Conservation (phyloP, 2,113 vertebrate species). For the Ctenodactylus gundi region DNA sequence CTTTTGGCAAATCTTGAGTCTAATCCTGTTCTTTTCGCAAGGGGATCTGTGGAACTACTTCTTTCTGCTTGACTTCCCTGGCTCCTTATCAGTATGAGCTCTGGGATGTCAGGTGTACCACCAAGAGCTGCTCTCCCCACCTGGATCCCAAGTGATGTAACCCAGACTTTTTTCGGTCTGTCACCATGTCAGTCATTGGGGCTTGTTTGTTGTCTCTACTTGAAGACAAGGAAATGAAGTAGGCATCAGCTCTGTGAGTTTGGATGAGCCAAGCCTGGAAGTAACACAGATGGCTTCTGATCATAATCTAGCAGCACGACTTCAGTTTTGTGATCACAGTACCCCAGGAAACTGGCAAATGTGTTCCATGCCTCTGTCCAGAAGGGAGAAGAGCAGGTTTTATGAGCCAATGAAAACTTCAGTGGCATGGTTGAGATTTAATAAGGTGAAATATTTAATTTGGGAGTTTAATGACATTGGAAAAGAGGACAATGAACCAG, state of each 20-base stretch:
- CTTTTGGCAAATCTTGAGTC: neutral
- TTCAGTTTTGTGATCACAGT: neutral
- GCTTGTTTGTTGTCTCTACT: neutral
- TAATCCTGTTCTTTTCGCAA: neutral
- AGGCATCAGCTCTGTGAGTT: neutral
- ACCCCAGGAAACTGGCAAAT: neutral
- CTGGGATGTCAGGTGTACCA: neutral
- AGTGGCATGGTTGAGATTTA: neutral
- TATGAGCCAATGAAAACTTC: neutral
- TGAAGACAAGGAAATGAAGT: neutral
- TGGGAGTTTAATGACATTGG: neutral
- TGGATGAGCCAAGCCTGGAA: neutral
- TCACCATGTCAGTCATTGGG: neutral
- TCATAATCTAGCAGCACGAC: neutral
- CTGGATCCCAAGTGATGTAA: neutral
- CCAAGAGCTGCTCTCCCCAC: neutral
- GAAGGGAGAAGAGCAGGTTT: neutral
- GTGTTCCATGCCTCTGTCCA: neutral
- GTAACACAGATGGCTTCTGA: neutral
- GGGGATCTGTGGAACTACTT: neutral
- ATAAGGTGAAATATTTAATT: neutral
- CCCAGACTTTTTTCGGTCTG: neutral
- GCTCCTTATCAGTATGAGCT: neutral
- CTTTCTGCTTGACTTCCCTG: neutral
- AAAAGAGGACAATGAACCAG: neutral